Percentiles rank a stretch among this genome's conserved stretches.
phyloP scores from a whole-genome alignment of 1,140 invertebrate genomes.

The Drosophila nigrodunni region DNA sequence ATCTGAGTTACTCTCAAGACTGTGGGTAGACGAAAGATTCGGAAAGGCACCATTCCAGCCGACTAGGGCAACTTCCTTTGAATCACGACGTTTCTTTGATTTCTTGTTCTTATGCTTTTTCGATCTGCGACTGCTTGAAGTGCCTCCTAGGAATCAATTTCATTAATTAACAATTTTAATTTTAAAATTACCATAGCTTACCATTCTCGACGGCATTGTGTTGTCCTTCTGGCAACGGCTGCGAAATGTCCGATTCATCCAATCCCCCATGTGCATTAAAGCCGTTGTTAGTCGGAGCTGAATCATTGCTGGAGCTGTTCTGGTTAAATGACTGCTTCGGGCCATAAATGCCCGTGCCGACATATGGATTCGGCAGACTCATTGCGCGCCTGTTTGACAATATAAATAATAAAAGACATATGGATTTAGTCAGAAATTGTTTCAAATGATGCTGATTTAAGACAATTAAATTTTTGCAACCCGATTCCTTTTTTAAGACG shows the following conservation, averaged over 20 bases:
- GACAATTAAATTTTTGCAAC: too few relatives aligned
- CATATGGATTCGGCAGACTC: neutral
- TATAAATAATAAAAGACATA: neutral
- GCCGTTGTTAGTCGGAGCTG: neutral
- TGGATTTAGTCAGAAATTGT: too few relatives aligned
- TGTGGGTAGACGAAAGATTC: conserved; percentile 28
- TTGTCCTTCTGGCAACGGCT: neutral
- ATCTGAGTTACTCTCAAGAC: conserved; percentile 40
- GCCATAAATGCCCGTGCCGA: neutral
- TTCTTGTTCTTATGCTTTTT: conserved; percentile 20
- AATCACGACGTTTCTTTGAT: conserved; percentile 6
- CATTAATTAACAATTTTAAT: neutral
- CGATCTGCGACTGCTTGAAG: neutral
- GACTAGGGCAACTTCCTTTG: conserved; percentile 36
- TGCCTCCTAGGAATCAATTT: neutral
- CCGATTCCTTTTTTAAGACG: too few relatives aligned
- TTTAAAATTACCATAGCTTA: neutral
- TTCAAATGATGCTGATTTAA: too few relatives aligned
- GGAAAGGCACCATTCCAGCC: conserved; percentile 50
- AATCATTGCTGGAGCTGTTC: neutral
- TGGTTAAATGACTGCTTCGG: neutral
- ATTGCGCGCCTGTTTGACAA: neutral
- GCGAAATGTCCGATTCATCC: neutral
- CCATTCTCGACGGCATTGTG: neutral
- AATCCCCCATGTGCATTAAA: neutral